Evolutionary conservation across 2,797 vertebrate species (phyloP).

Genomic region (Lepilemur ruficaudatus): DNA sequence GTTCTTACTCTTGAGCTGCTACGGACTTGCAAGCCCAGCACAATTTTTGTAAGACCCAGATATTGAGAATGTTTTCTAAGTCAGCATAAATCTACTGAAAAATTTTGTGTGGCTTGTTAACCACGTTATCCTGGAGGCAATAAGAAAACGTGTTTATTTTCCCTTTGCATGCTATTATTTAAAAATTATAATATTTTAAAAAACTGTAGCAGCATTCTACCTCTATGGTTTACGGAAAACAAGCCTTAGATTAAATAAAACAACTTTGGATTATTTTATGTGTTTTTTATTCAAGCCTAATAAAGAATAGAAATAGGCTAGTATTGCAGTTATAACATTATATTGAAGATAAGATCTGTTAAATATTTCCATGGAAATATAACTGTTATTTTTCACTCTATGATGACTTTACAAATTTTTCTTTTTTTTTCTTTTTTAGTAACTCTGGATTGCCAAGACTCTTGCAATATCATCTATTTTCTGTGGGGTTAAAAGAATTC

Average conservation of each 20-base stretch:
- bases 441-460: not conserved
- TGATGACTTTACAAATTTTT: not conserved
- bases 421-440: not conserved
- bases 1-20: constrained; percentile 51
- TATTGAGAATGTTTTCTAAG: constrained; percentile 58
- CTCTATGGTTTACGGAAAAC: not conserved
- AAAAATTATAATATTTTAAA: constrained; percentile 36
- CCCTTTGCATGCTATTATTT: not conserved
- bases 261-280: not conserved
- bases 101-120: not conserved
- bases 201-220: not conserved
- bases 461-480: not conserved
- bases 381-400: not conserved
- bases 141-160: constrained; percentile 45
- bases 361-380: not conserved
- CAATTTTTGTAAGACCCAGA: constrained; percentile 47
- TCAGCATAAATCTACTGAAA: constrained; percentile 56
- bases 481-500: not conserved
- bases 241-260: constrained; percentile 12
- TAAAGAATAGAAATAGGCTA: not conserved
- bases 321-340: not conserved
- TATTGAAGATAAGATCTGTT: not conserved
- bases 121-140: constrained; percentile 22
- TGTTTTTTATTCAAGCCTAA: not conserved
- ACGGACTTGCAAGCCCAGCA: constrained; percentile 56